Evolutionary conservation across 2,797 vertebrate species (phyloP).

Genomic region (Arctocebus calabarensis): DNA sequence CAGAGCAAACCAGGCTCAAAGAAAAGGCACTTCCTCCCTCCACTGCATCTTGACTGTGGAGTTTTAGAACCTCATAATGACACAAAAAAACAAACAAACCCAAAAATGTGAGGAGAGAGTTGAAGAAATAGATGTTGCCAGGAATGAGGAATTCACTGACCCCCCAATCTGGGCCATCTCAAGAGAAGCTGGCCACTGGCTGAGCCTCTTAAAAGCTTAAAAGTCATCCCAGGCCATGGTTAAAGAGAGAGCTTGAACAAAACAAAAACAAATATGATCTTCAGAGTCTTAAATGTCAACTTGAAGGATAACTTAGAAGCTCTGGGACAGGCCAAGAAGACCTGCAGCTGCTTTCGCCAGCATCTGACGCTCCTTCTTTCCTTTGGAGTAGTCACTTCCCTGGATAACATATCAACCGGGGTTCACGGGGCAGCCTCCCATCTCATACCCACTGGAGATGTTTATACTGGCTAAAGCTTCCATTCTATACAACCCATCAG

Average conservation of each 20-base stretch:
- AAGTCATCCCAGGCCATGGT: slow-evolving; percentile 82
- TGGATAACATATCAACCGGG: background rate
- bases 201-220: slow-evolving; percentile 77
- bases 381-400: background rate
- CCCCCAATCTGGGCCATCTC: slow-evolving; percentile 77
- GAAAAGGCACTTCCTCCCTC: slow-evolving; percentile 23
- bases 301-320: slow-evolving; percentile 80
- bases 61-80: slow-evolving; percentile 66
- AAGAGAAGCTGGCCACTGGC: slow-evolving; percentile 76
- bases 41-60: background rate
- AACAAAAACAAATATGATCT: slow-evolving; percentile 85
- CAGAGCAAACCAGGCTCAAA: background rate
- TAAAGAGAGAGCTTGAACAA: slow-evolving; percentile 79
- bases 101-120: slow-evolving; percentile 68
- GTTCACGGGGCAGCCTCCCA: background rate
- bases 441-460: background rate
- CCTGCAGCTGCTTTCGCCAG: slow-evolving; percentile 66
- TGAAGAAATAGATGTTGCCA: slow-evolving; percentile 69
- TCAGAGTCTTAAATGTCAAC: slow-evolving; percentile 86
- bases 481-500: slow-evolving; percentile 51
- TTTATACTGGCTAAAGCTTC: background rate
- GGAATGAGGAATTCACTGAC: slow-evolving; percentile 74
- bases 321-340: slow-evolving; percentile 62
- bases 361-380: background rate
- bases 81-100: slow-evolving; percentile 70